Evolutionary conservation across 1,140 invertebrate species (phyloP), one percentile per base, ranked within the genome.

Genomic region (Penaeus japonicus): DNA sequence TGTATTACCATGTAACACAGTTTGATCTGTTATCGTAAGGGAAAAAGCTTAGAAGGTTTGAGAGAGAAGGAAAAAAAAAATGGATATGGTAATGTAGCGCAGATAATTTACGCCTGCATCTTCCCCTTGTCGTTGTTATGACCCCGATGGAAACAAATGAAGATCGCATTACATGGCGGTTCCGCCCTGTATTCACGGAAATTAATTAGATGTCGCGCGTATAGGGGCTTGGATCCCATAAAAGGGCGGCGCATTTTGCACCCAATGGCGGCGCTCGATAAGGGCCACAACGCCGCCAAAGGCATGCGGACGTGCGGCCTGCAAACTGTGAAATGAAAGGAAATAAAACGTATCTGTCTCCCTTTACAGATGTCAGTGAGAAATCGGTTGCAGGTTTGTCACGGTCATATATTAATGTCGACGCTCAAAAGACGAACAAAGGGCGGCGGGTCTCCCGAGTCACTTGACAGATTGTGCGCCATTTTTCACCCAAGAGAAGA

Each of bases 61-160:
- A 27, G 2, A 27, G 24, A 30, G 24, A 30, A 32, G 27, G 17
- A 17, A 2, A 53, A 7, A 7, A 47, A 47, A 47, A 39, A 39
- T 47, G 5, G 39, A 12, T 47, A 47, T 47, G 39, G 39, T 47
- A 47, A 47, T 47, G 39, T 5, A 70, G 62, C 59, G 35, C 55
- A 85, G 32, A 78, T 85, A 85, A 77, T 78, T 57, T 47, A 57
- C 73, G 55, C 53, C 73, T 47, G 24, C 65, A 27, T 47, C 73
- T 32, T 78, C 70, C 73, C 80, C 80, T 83, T 83, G 80, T 83
- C 80, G 80, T 35, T 84, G 83, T 84, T 84, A 84, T 84, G 85
- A 79, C 85, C 35, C 85, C 85, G 57, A 87, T 80, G 77, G 77
- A 81, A 87, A 87, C 85, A 87, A 87, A 87, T 87, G 85, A 87